Evolutionary conservation across 2,888 invertebrate species (phyloP).

Genomic region (Hyles lineata): DNA sequence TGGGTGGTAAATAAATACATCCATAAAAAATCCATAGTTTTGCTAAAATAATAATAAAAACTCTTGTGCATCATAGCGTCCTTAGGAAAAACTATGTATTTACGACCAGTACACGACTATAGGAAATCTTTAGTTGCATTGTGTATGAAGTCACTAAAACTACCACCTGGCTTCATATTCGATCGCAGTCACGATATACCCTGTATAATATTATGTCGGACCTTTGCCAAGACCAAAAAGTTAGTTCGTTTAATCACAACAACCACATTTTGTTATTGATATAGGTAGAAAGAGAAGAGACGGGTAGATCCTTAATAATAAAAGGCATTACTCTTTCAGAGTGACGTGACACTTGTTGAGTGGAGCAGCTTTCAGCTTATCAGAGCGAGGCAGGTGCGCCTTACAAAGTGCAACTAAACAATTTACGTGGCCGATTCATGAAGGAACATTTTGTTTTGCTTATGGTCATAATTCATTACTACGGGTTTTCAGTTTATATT

Average conservation of each 20-base stretch:
- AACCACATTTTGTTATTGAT: not conserved
- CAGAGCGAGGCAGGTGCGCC: conserved; percentile 50
- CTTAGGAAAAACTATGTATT: too few relatives aligned
- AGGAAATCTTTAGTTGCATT: too few relatives aligned
- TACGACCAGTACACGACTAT: too few relatives aligned
- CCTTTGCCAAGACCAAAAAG: not conserved
- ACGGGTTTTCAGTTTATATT: not conserved
- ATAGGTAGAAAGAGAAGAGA: conserved; percentile 17
- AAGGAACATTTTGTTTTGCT: conserved; percentile 7
- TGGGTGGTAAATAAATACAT: too few relatives aligned
- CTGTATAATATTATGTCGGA: too few relatives aligned
- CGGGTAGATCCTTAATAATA: conserved; percentile 35
- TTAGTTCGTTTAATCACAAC: not conserved
- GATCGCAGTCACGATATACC: too few relatives aligned
- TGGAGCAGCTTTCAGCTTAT: conserved; percentile 53
- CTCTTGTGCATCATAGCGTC: too few relatives aligned
- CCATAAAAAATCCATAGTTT: too few relatives aligned
- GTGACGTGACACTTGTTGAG: conserved; percentile 57
- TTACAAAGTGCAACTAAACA: conserved; percentile 37
- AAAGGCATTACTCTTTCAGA: conserved; percentile 42
- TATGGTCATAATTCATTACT: conserved; percentile 18
- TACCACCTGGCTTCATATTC: too few relatives aligned
- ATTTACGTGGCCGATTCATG: conserved; percentile 28
- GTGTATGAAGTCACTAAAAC: too few relatives aligned
- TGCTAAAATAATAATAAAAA: too few relatives aligned